Base-by-base conservation (phyloP, 2,888 invertebrate species). In the Ephialtes manifestator region DNA sequence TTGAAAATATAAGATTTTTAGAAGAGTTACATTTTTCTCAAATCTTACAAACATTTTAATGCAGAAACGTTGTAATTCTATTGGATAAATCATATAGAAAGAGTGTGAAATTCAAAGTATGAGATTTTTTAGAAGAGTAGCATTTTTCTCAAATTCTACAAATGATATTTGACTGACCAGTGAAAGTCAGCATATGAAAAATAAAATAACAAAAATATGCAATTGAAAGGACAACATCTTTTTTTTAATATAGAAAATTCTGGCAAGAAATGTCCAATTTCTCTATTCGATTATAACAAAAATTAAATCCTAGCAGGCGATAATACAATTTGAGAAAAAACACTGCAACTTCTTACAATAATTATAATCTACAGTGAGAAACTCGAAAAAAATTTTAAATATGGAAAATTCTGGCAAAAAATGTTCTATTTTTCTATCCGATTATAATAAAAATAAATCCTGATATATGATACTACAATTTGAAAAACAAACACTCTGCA, bases 351-450 rank as follows among this genome's bases (percentile, higher is more conserved):
- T 89, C 46, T 87, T 78, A 71, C 93, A 86, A 72, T 31, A 89
- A 84, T 93, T 93, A 43, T 93, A 83, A 78, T 91, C 91, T 20
- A 93, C 11, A 3, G 88, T 83, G 15, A 93, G 86, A 43, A 86
- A 88, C 67, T 89, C 88, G 28, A 93, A 86, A 48, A n/a, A n/a
- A n/a, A n/a, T n/a, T n/a, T n/a, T n/a, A n/a, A n/a, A n/a, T n/a
- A n/a, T n/a, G n/a, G n/a, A n/a, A n/a, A n/a, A n/a, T n/a, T n/a
- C n/a, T n/a, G n/a, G n/a, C n/a, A n/a, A n/a, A n/a, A n/a, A n/a
- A n/a, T n/a, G n/a, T n/a, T n/a, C n/a, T n/a, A n/a, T n/a, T n/a
- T n/a, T n/a, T n/a, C n/a, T n/a, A n/a, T n/a, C n/a, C n/a, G n/a
- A 31, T 31, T 31, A 4, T 31, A 31, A 31, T 4, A 31, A 31